A percentile compares a stretch with the other conserved stretches of the same genome.
Conservation (phyloP, 2,797 vertebrate species). For the Halcyon badia region DNA sequence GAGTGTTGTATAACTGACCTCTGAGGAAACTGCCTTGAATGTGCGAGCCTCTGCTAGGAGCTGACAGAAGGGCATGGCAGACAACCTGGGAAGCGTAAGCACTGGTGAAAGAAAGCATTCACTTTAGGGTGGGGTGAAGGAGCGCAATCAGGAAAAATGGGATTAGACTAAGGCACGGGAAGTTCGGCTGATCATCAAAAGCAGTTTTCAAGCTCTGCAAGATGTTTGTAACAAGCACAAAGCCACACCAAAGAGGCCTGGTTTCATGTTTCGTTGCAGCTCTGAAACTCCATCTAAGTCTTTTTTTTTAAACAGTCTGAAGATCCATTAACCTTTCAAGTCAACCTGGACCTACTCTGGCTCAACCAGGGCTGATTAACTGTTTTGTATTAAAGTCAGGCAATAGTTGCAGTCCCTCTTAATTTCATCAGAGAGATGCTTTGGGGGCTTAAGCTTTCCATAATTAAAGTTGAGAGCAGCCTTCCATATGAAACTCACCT, state of each 20-base stretch:
- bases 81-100: neutral
- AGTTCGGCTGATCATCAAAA: constrained; percentile 40
- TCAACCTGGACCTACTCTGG: constrained; percentile 45
- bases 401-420: neutral
- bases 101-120: neutral
- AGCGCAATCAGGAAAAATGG: constrained; percentile 33
- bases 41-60: neutral
- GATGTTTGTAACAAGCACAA: constrained; percentile 57
- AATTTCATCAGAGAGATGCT: neutral
- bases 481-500: neutral
- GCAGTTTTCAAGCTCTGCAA: constrained; percentile 25
- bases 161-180: constrained; percentile 43
- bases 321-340: constrained; percentile 52
- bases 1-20: neutral
- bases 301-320: neutral
- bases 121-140: neutral
- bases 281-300: neutral
- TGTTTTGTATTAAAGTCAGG: constrained; percentile 6
- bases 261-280: constrained; percentile 32
- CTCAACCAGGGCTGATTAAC: neutral
- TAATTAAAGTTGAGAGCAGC: neutral
- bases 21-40: neutral
- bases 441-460: neutral
- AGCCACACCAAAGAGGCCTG: constrained; percentile 46
- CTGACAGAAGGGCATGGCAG: neutral